phyloP scores from a whole-genome alignment of 2,113 vertebrate genomes.

The Lophochroa leadbeateri region DNA sequence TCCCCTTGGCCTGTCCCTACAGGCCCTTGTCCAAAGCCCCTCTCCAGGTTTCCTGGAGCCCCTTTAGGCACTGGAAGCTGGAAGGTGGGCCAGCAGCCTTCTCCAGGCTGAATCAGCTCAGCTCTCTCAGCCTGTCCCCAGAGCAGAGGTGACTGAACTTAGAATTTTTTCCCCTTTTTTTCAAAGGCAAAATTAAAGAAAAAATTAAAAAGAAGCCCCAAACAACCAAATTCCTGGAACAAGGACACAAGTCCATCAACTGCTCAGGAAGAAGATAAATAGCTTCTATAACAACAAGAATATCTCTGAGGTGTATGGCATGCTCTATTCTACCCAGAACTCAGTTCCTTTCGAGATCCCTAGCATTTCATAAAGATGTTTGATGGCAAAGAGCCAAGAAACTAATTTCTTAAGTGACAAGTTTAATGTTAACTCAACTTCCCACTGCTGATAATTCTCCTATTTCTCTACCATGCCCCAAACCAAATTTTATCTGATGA shows the following conservation, averaged over 20 bases:
- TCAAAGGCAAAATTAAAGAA: background rate
- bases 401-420: background rate
- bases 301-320: background rate
- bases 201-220: background rate
- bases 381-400: background rate
- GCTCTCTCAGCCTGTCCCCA: background rate
- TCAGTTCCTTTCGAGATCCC: background rate
- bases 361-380: background rate
- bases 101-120: background rate
- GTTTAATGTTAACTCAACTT: background rate
- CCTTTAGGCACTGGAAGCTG: background rate
- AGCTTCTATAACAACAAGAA: background rate
- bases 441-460: background rate
- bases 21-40: background rate
- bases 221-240: background rate
- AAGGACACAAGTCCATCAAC: background rate
- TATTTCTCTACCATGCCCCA: background rate
- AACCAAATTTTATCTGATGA: background rate
- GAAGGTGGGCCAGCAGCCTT: background rate
- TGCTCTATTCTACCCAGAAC: background rate
- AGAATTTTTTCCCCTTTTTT: background rate
- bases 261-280: background rate
- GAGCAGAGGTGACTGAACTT: background rate
- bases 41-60: background rate
- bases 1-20: background rate